These are phyloP conservation scores for Heliconius aoede DNA, from an alignment of 2,888 invertebrate genomes.

Conservation along the genomic window DNA sequence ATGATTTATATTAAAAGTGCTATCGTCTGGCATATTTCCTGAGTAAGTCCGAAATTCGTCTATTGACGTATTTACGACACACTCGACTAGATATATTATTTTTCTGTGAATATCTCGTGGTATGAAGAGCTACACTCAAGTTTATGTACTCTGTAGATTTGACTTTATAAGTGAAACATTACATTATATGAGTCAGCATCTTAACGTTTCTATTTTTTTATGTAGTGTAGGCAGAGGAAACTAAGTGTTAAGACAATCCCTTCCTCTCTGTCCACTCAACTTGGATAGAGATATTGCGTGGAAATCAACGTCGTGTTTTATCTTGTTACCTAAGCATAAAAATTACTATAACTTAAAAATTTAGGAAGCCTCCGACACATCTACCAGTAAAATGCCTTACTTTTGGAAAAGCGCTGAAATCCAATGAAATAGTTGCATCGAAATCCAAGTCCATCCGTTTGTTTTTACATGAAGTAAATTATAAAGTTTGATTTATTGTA, in stretches of 20 bases:
- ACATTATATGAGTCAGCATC: background rate
- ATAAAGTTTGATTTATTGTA: no score
- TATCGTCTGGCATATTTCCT: slow-evolving; percentile 1
- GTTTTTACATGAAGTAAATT: no score
- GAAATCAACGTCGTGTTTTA: background rate
- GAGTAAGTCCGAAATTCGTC: background rate
- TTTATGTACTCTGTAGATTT: slow-evolving; percentile 3
- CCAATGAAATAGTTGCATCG: no score
- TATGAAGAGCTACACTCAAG: background rate
- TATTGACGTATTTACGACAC: slow-evolving; percentile 20
- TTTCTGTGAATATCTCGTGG: slow-evolving; percentile 20
- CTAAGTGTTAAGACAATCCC: background rate
- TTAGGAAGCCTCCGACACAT: no score
- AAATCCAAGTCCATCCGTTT: no score
- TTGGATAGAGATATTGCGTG: background rate
- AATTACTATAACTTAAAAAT: no score
- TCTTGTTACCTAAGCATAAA: background rate
- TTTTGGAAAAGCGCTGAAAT: no score
- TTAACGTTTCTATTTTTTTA: no score
- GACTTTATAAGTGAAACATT: background rate
- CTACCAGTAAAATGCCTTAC: no score
- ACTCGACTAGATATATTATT: slow-evolving; percentile 26
- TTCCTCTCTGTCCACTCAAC: background rate
- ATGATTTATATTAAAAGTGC: slow-evolving; percentile 11
- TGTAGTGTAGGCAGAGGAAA: no score